A percentile compares a stretch with the other conserved stretches of the same genome.
These are phyloP conservation scores for Bombus waltoni DNA, from an alignment of 1,140 invertebrate genomes.

Conservation along the genomic window DNA sequence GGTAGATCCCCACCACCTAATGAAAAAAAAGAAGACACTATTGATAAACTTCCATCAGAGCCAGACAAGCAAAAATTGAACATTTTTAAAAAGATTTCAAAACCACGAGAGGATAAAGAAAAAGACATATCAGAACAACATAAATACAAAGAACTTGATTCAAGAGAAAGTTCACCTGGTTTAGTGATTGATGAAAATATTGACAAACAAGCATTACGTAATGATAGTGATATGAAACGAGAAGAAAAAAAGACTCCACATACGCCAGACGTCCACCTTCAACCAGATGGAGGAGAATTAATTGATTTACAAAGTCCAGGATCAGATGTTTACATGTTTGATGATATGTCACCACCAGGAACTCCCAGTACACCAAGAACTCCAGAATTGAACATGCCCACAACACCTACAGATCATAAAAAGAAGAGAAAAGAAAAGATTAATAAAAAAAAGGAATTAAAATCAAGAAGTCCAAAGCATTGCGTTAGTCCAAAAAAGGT, in stretches of 20 bases:
- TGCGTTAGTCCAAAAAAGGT: conserved; percentile 77
- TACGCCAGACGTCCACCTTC: conserved; percentile 79
- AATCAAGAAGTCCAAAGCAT: conserved; percentile 78
- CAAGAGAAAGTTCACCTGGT: conserved; percentile 80
- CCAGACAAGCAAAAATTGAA: conserved; percentile 92
- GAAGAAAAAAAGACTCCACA: conserved; percentile 77
- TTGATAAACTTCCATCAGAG: conserved; percentile 89
- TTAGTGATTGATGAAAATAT: conserved; percentile 80
- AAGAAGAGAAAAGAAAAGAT: conserved; percentile 86
- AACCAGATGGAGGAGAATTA: conserved; percentile 71
- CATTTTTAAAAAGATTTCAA: conserved; percentile 93
- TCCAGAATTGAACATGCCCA: conserved; percentile 82
- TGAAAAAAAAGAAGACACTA: conserved; percentile 76
- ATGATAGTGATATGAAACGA: conserved; percentile 67
- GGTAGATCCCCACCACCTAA: not conserved
- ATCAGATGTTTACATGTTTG: conserved; percentile 78
- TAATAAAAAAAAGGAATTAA: conserved; percentile 86
- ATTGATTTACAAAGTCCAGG: conserved; percentile 71
- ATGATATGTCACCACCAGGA: conserved; percentile 84
- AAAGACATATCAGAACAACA: conserved; percentile 83
- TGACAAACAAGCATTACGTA: conserved; percentile 62
- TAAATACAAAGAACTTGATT: conserved; percentile 80
- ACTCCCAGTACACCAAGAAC: conserved; percentile 84
- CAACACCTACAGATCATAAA: conserved; percentile 73
- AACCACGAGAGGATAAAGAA: conserved; percentile 86